Base-by-base conservation (phyloP, 2,113 vertebrate genomes). In the Morphnarchus princeps region DNA sequence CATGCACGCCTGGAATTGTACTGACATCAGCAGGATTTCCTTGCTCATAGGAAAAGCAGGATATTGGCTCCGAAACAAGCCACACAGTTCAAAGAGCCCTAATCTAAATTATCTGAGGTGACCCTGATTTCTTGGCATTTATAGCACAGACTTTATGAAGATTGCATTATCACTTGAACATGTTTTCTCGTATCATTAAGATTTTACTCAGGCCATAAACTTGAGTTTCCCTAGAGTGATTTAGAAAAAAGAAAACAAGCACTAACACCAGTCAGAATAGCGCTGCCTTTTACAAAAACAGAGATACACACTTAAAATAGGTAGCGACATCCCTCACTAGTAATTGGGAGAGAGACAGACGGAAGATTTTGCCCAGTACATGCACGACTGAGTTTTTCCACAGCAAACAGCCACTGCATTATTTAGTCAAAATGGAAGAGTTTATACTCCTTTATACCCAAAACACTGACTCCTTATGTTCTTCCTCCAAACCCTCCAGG, bases 21-120 rank as follows among this genome's bases (percentile, higher is more conserved):
- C 89, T 89, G 82, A 94, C 92, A 95, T 79, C 77, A 92, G 86
- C 83, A 89, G 96, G 94, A 97, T 95, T 95, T 95, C 91, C 89
- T 93, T 61, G 54, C 69, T 92, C 7, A 1, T 55, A 82, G 62
- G 49, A 94, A 95, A 95, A 89, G 95, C 80, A 93, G 90, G 89
- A 95, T 95, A 95, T 72, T 90, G 86, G 88, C 90, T 87, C 77
- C 1, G 1, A 89, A 94, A 79, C 69, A 94, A 93, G 43, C 18
- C 28, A 89, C 36, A 40, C 28, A 45, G 72, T 92, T 97, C 89
- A 96, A 95, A 95, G 40, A 89, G 65, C 72, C 65, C 25, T 52
- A 86, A 84, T 78, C 45, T 77, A 89, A 90, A 92, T 95, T 94
- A 79, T 61, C 76, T 45, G 65, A 96, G 54, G 43, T 72, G 43